Evolutionary conservation across 2,888 invertebrate species (phyloP).

Genomic region (Dioctria rufipes): DNA sequence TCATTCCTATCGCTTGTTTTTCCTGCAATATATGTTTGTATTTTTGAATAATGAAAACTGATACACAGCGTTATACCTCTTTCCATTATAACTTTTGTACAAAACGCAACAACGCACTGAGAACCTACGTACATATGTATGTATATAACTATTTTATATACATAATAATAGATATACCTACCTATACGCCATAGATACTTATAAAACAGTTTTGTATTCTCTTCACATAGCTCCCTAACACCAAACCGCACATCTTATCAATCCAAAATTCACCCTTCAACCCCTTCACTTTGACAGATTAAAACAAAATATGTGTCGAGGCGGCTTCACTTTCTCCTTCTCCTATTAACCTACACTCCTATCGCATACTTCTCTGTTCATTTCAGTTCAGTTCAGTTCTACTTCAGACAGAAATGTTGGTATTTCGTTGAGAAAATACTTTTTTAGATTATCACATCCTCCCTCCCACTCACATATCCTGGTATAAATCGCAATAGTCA

Average conservation of each 20-base stretch:
- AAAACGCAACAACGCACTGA: neutral
- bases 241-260: slow-evolving; percentile 45
- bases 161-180: neutral
- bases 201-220: neutral
- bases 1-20: slow-evolving; percentile 12
- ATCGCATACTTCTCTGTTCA: neutral
- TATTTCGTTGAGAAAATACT: slow-evolving; percentile 52
- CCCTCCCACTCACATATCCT: neutral
- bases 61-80: slow-evolving; percentile 12
- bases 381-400: slow-evolving; percentile 34
- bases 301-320: slow-evolving; percentile 47
- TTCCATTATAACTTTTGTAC: slow-evolving; percentile 20
- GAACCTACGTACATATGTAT: slow-evolving; percentile 5
- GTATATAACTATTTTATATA: neutral
- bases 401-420: slow-evolving; percentile 47
- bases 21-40: slow-evolving; percentile 22
- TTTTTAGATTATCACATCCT: slow-evolving; percentile 55
- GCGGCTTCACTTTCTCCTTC: neutral
- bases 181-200: neutral
- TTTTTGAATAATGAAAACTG: slow-evolving; percentile 50
- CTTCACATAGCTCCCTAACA: neutral
- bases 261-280: slow-evolving; percentile 32
- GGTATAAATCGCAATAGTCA: slow-evolving; percentile 26
- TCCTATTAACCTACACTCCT: too few relatives aligned
- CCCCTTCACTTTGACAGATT: slow-evolving; percentile 51